phyloP scores from a whole-genome alignment of 2,888 invertebrate species.

The Lottia gigantea region DNA sequence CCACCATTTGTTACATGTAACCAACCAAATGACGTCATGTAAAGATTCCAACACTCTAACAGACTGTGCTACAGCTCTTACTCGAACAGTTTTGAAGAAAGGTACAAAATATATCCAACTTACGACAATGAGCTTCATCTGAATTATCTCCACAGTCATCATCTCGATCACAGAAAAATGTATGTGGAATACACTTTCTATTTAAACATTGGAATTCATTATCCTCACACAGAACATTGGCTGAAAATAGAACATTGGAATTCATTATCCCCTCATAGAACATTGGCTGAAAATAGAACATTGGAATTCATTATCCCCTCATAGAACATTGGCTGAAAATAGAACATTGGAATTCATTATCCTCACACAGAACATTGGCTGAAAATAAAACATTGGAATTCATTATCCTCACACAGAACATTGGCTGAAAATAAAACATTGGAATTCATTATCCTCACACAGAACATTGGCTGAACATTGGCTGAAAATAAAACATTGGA shows the following conservation, averaged over 20 bases:
- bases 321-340: slow-evolving; percentile 30
- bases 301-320: slow-evolving; percentile 79
- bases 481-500: slow-evolving; percentile 70
- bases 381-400: not conserved
- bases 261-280: slow-evolving; percentile 73
- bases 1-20: too few relatives aligned
- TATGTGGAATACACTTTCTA: slow-evolving; percentile 80
- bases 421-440: slow-evolving; percentile 74
- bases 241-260: slow-evolving; percentile 79
- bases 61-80: too few relatives aligned
- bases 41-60: too few relatives aligned
- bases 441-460: slow-evolving; percentile 78
- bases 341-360: slow-evolving; percentile 87
- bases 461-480: too few relatives aligned
- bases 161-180: slow-evolving; percentile 86
- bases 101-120: too few relatives aligned
- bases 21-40: too few relatives aligned
- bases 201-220: slow-evolving; percentile 90
- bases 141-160: slow-evolving; percentile 78
- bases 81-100: too few relatives aligned
- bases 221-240: slow-evolving; percentile 63
- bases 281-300: slow-evolving; percentile 72
- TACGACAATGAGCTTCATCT: slow-evolving; percentile 55
- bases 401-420: too few relatives aligned
- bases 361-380: slow-evolving; percentile 54